Evolutionary conservation across 2,888 invertebrate species (phyloP), one percentile per base, ranked within the genome.

Genomic region (Phrixothrix hirtus): DNA sequence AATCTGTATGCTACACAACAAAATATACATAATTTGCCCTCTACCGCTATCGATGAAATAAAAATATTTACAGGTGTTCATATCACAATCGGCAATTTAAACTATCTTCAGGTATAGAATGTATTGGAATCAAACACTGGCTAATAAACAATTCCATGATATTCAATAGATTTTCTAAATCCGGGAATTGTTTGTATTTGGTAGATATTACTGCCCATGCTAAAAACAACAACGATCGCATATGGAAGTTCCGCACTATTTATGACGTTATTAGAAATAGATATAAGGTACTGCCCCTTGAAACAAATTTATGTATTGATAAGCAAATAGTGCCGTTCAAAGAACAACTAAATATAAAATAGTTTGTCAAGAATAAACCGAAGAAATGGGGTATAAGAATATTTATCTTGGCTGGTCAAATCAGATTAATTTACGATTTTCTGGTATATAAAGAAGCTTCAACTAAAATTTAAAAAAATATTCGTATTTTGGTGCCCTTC

Each of bases 341-440:
- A 16, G 42, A 21, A 1, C 42, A 31, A 21, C 2, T 42, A n/a
- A 42, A 42, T 32, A 31, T 32, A n/a, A 42, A 42, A 17, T 32
- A 42, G 12, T 32, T 32, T 9, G 1, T 42, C 6, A 2, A n/a
- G 1, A 42, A 42, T n/a, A 42, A 42, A 21, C 32, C 32, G 10
- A 42, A 42, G 21, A 42, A 42, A 14, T 42, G 21, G 32, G 32
- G 42, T 3, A 42, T 42, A 17, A 32, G 32, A 25, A 25, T 42
- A 12, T 42, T 9, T 9, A 14, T 38, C 6, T 26, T 38, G 9
- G 27, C 38, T 15, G 38, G 38, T 5, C 25, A 25, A 27, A 38
- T 2, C 26, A 26, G 26, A 6, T 10, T 13, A 3, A 9, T 42
- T 21, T 31, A 15, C 13, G 25, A 44, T 27, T 26, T 50, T 1